Evolutionary conservation across 2,797 vertebrate genomes (phyloP).

Genomic region (Squalus acanthias): DNA sequence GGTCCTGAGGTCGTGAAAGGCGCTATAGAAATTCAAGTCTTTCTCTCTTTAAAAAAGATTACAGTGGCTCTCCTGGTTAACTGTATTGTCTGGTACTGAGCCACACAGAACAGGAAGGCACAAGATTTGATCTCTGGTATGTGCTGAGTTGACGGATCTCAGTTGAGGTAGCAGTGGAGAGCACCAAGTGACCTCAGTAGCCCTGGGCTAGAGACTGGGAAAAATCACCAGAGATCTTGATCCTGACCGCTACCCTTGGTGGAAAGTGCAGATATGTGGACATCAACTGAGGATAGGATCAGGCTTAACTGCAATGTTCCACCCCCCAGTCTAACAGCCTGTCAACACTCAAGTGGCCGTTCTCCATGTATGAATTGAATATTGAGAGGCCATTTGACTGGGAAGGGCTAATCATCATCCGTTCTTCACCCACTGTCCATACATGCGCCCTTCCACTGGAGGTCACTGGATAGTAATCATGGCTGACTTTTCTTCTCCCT

Average conservation of each 20-base stretch:
- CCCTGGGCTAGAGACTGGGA: not conserved
- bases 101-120: not conserved
- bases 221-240: not conserved
- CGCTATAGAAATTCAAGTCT: not conserved
- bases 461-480: not conserved
- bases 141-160: not conserved
- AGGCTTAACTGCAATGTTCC: not conserved
- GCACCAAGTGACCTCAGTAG: not conserved
- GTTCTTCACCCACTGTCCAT: not conserved
- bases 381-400: too few species aligned
- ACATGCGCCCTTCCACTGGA: not conserved
- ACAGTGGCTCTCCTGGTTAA: not conserved
- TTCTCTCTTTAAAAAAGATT: not conserved
- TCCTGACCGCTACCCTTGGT: not conserved
- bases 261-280: not conserved
- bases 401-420: not conserved
- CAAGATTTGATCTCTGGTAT: not conserved
- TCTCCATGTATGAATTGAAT: not conserved
- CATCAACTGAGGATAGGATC: not conserved
- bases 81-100: not conserved
- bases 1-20: not conserved
- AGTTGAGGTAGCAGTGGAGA: not conserved
- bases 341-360: not conserved
- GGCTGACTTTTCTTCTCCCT: not conserved
- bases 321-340: not conserved